Conservation (phyloP, 35 echinoderm and acorn worm genomes). For the Ophioderma brevispina region DNA sequence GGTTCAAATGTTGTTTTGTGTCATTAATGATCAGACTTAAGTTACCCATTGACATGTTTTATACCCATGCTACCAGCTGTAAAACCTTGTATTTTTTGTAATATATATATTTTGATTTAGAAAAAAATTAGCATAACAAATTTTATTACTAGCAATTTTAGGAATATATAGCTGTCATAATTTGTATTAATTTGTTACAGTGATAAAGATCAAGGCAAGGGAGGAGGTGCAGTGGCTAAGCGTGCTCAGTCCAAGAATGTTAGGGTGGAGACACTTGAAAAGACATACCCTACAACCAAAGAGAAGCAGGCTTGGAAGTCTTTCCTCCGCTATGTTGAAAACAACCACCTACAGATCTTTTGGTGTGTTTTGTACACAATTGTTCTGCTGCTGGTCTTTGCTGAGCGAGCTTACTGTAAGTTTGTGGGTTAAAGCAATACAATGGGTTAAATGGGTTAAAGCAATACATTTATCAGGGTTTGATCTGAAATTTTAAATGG, state of each 20-base stretch:
- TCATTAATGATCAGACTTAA: too few relatives aligned
- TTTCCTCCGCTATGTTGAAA: slow-evolving; percentile 83
- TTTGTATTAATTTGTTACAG: neutral
- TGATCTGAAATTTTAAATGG: too few relatives aligned
- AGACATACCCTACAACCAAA: slow-evolving; percentile 56
- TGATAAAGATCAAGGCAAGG: neutral
- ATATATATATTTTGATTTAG: neutral
- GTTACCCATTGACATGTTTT: too few relatives aligned
- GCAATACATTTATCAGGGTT: too few relatives aligned
- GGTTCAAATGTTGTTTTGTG: too few relatives aligned
- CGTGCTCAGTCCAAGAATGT: slow-evolving; percentile 51
- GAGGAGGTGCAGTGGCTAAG: slow-evolving; percentile 17
- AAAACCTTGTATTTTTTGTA: too few relatives aligned
- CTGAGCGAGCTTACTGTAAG: slow-evolving; percentile 97
- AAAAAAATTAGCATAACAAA: neutral
- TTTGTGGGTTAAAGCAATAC: too few relatives aligned
- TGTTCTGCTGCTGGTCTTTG: slow-evolving; percentile 76
- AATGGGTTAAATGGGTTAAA: too few relatives aligned
- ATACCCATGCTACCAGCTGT: too few relatives aligned
- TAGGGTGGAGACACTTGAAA: slow-evolving; percentile 51
- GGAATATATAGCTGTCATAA: too few relatives aligned
- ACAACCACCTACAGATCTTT: slow-evolving; percentile 89
- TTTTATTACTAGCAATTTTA: neutral
- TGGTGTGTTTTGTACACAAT: slow-evolving; percentile 73
- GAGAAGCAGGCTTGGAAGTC: slow-evolving; percentile 37